phyloP scores from a whole-genome alignment of 2,113 vertebrate genomes.

The Megaceryle maxima region DNA sequence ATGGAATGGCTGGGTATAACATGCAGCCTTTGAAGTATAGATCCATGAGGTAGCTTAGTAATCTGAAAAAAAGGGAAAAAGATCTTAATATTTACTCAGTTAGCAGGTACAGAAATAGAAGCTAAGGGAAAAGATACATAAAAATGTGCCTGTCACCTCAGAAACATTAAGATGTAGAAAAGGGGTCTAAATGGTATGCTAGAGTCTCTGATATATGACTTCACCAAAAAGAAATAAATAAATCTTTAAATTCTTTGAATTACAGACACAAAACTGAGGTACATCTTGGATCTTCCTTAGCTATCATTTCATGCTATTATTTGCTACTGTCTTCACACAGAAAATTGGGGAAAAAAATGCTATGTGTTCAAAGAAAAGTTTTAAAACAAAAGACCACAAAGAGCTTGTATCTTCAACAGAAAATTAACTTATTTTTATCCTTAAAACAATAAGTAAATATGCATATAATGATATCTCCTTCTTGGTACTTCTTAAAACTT shows the following conservation, averaged over 20 bases:
- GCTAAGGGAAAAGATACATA: not conserved
- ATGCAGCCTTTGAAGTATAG: constrained; percentile 11
- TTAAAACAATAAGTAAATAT: not conserved
- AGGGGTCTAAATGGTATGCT: not conserved
- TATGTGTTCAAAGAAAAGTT: not conserved
- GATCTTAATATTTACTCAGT: not conserved
- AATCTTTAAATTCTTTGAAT: not conserved
- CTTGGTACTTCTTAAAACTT: not conserved
- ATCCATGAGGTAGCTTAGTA: not conserved
- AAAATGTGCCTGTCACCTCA: not conserved
- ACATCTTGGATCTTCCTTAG: not conserved
- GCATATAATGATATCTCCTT: not conserved
- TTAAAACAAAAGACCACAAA: not conserved
- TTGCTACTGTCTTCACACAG: not conserved
- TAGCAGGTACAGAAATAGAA: not conserved
- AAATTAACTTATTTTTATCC: not conserved
- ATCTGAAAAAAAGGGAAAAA: constrained; percentile 5
- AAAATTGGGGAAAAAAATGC: not conserved
- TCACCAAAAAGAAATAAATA: not conserved
- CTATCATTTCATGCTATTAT: not conserved
- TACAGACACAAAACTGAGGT: not conserved
- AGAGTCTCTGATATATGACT: not conserved
- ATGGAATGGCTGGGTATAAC: not conserved
- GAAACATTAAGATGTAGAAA: not conserved
- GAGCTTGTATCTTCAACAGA: not conserved